Evolutionary conservation across 2,888 invertebrate genomes (phyloP), one percentile per base, ranked within the genome.

Genomic region (Tyria jacobaeae): DNA sequence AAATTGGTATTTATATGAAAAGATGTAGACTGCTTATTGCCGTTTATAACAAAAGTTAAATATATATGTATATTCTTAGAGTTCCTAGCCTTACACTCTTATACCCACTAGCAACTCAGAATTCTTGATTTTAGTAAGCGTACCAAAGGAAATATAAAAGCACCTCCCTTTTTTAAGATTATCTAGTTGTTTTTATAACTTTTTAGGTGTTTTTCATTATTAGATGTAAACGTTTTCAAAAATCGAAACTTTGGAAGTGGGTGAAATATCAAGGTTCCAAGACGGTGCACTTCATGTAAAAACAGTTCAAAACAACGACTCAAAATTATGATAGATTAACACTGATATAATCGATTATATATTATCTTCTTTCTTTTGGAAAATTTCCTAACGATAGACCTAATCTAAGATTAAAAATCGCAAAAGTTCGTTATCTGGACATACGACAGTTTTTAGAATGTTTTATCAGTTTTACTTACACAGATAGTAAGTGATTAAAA

Each of bases 401-500:
- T 60, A 52, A 64, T 62, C 66, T n/a, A 49, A 64, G 73, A 75
- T 69, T 53, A 70, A 64, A 66, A 68, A 50, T 68, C 25, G 69
- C 69, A 64, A 67, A 62, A 62, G 50, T 62, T 62, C 39, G 15
- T 6, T 64, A 68, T 69, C 59, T 72, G 82, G 77, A 79, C 78
- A 37, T 75, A 78, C 80, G 76, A 66, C 73, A 79, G 47, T 39
- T 55, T 63, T 66, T 62, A 65, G 64, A 39, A 48, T 54, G 54
- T 64, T 55, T 39, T 60, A 51, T 59, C 59, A 47, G n/a, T 44
- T 44, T 5, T 35, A 56, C 21, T 34, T 35, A 56, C n/a, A 62
- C 47, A 60, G 59, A 68, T 68, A 68, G 51, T 51, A 44, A n/a
- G 14, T 47, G 47, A 52, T 51, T 58, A 52, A 63, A 57, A 57